Conservation (phyloP, 1,140 invertebrate species). For the Habropoda laboriosa region DNA sequence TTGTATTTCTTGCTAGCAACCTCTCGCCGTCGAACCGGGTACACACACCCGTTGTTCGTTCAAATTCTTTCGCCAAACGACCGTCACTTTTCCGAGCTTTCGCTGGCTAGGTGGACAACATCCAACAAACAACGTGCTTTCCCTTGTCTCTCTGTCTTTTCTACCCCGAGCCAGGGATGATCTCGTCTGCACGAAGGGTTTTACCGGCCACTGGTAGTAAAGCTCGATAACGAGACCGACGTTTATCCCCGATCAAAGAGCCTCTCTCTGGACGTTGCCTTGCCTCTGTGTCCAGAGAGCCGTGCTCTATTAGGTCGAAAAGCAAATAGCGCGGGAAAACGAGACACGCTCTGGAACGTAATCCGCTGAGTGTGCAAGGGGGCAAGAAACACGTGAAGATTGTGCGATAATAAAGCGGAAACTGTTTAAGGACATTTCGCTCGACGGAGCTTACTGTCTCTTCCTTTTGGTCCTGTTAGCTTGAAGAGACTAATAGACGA, state of each 20-base stretch:
- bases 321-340: background rate
- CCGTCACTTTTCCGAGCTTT: constrained; percentile 3
- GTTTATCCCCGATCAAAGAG: constrained; percentile 18
- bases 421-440: no score
- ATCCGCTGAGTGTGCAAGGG: no score
- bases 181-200: background rate
- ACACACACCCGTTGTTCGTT: constrained; percentile 7
- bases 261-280: no score
- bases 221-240: constrained; percentile 3
- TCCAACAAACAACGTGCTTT: no score
- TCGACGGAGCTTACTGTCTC: constrained; percentile 16
- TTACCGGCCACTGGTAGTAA: background rate
- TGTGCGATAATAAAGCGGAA: background rate
- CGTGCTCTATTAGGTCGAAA: background rate
- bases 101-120: background rate
- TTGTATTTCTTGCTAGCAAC: background rate
- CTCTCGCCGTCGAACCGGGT: background rate
- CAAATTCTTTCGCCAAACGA: constrained; percentile 13
- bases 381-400: background rate
- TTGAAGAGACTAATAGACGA: no score
- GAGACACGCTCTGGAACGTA: background rate
- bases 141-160: background rate
- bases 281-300: no score
- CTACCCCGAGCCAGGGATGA: background rate
- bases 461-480: constrained; percentile 12